Base-by-base conservation (phyloP, 2,113 vertebrate genomes). In the Lagopus leucura region DNA sequence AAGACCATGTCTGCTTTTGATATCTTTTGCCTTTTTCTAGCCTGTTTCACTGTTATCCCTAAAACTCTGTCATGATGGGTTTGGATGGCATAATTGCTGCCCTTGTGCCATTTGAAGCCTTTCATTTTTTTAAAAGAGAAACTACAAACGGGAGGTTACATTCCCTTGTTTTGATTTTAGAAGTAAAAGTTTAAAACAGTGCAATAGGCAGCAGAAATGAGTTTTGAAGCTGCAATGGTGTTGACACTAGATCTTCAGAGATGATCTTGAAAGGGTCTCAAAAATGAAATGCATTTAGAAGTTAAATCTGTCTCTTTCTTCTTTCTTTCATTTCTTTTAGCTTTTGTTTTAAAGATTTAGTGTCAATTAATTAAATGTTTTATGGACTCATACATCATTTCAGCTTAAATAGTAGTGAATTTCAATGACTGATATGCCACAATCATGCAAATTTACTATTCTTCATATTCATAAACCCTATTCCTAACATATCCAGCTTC, bases 381-480 rank as follows among this genome's bases (percentile, higher is more conserved):
- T 90, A 70, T 94, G 73, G 22, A 63, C n/a, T 80, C 52, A 90
- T 85, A 84, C 3, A 86, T 85, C 15, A 27, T 93, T 96, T 97
- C 76, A 95, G 34, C 67, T 96, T 70, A 94, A 96, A 96, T 4
- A 93, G 47, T 66, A 95, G 36, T 76, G 36, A 91, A 96, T 97
- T 95, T 97, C 77, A 92, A 64, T 92, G 79, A 93, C 73, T 80
- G 80, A 45, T 95, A 70, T 9, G 83, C 38, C 64, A 92, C 48
- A 97, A 82, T 92, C 84, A 95, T 80, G 88, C 70, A 96, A 96
- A 96, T 92, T 67, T 96, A 67, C 50, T 88, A 47, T 15, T 95
- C 96, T 96, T 96, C 83, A 92, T 96, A 94, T 77, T 97, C 75
- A 93, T 95, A 96, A 95, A 96, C 40, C 15, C 69, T 92, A 85